These are phyloP conservation scores for Phymorhynchus buccinoides DNA, from an alignment of 1,140 invertebrate species.

Conservation along the genomic window DNA sequence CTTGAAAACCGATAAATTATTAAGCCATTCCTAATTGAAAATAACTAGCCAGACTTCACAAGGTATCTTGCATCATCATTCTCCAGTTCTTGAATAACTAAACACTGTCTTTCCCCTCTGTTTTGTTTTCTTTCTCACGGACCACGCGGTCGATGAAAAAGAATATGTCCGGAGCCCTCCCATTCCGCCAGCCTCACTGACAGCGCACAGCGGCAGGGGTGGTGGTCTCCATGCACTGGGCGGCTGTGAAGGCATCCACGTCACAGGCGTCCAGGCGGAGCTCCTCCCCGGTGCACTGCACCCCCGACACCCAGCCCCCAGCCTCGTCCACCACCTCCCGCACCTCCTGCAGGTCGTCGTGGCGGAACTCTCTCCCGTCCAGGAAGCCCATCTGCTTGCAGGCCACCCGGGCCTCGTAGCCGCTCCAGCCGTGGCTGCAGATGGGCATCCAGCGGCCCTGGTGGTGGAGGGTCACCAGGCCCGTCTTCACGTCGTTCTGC, in stretches of 20 bases:
- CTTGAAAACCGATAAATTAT: too few species aligned
- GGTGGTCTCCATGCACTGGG: constrained; percentile 23
- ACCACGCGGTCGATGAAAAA: too few species aligned
- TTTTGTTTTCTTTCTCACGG: too few species aligned
- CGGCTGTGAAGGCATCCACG: constrained; percentile 79
- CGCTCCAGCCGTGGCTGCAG: constrained; percentile 94
- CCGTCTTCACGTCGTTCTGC: constrained; percentile 73
- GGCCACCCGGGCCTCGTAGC: constrained; percentile 85
- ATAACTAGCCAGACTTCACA: too few species aligned
- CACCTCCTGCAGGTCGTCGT: neutral
- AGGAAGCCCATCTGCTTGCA: constrained; percentile 75
- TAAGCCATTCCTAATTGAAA: too few species aligned
- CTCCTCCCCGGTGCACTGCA: constrained; percentile 88
- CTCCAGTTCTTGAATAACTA: too few species aligned
- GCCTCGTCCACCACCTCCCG: constrained; percentile 34
- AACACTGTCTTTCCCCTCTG: too few species aligned
- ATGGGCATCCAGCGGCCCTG: constrained; percentile 88
- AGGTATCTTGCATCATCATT: too few species aligned
- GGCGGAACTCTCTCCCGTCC: constrained; percentile 44
- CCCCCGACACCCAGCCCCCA: constrained; percentile 89
- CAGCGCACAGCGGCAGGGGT: constrained; percentile 45
- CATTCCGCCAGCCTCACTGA: constrained; percentile 40
- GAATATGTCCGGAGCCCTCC: neutral
- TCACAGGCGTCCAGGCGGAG: constrained; percentile 81
- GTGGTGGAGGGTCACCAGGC: constrained; percentile 91